Conservation (phyloP, 2,888 invertebrate species). For the Adelphocoris suturalis region DNA sequence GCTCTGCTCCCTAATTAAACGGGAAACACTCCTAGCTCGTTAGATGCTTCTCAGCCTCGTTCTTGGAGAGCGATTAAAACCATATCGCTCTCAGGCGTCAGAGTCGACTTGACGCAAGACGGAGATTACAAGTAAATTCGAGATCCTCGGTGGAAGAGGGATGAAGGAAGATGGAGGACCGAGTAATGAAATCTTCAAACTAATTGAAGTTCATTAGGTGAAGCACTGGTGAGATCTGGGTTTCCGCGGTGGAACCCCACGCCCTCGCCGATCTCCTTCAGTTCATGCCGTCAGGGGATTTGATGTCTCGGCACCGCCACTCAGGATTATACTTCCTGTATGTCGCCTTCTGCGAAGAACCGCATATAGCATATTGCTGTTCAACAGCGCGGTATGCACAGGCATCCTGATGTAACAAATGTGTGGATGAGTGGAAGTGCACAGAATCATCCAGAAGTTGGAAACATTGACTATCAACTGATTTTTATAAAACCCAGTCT, state of each 20-base stretch:
- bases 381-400: too few species aligned
- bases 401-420: too few species aligned
- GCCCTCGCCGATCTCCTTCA: not conserved
- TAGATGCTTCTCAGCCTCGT: constrained; percentile 7
- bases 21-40: not conserved
- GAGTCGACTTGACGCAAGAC: not conserved
- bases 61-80: constrained; percentile 36
- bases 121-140: constrained; percentile 34
- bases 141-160: not conserved
- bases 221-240: constrained; percentile 25
- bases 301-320: not conserved
- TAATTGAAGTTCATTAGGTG: constrained; percentile 52
- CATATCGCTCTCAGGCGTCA: not conserved
- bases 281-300: not conserved
- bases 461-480: too few species aligned
- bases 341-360: not conserved
- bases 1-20: not conserved
- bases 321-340: not conserved
- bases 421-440: too few species aligned
- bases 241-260: not conserved
- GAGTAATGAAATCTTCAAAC: constrained; percentile 45
- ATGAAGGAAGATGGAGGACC: constrained; percentile 16
- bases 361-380: not conserved
- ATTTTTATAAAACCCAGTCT: too few species aligned
- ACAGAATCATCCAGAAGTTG: too few species aligned